Evolutionary conservation across 2,113 vertebrate genomes (phyloP).

Genomic region (Carettochelys insculpta): DNA sequence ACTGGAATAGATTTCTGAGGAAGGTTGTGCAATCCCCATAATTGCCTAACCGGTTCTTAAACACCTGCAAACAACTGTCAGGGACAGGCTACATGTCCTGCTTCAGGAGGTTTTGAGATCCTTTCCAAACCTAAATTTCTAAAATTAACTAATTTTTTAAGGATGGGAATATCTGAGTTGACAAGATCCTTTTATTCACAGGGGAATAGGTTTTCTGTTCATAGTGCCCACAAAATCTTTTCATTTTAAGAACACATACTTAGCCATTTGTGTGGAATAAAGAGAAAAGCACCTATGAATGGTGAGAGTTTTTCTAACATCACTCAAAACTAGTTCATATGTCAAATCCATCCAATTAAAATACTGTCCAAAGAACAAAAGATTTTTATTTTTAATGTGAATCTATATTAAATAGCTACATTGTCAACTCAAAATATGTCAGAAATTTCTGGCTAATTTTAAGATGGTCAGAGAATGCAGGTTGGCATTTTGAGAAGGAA

Average conservation of each 20-base stretch:
- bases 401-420: slow-evolving; percentile 5
- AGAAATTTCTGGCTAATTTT: neutral
- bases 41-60: neutral
- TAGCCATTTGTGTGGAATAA: slow-evolving; percentile 49
- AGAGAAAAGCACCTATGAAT: slow-evolving; percentile 41
- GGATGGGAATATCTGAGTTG: neutral
- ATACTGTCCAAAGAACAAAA: slow-evolving; percentile 20
- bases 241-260: slow-evolving; percentile 29
- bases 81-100: neutral
- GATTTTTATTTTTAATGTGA: neutral
- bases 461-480: neutral
- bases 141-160: neutral
- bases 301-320: slow-evolving; percentile 47
- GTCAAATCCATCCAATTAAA: slow-evolving; percentile 34
- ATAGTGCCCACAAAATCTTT: slow-evolving; percentile 9
- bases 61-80: neutral
- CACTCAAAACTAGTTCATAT: slow-evolving; percentile 28
- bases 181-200: slow-evolving; percentile 20
- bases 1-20: neutral
- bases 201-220: neutral
- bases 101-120: neutral
- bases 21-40: neutral
- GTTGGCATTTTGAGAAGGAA: neutral
- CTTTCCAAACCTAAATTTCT: neutral
- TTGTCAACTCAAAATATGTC: neutral